phyloP scores from a whole-genome alignment of 2,888 invertebrate genomes.

The Linnaemya vulpina region DNA sequence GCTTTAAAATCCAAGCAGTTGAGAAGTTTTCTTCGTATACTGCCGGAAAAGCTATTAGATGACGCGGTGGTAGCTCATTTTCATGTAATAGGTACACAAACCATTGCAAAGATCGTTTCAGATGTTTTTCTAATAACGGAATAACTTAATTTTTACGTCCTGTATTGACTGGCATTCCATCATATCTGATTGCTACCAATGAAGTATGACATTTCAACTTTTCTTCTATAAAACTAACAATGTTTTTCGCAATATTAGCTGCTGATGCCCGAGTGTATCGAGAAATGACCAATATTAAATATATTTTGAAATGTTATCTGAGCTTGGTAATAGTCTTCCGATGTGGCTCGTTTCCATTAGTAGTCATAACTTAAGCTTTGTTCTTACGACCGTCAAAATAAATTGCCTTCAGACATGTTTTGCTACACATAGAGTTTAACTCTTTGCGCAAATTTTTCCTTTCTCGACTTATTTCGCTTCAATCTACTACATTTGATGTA shows the following conservation, averaged over 20 bases:
- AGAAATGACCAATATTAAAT: constrained; percentile 19
- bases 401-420: background rate
- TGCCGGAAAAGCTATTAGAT: constrained; percentile 29
- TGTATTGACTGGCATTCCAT: constrained; percentile 22
- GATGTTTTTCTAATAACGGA: constrained; percentile 31
- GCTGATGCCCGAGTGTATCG: constrained; percentile 17
- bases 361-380: constrained; percentile 13
- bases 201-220: constrained; percentile 16
- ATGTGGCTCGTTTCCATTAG: background rate
- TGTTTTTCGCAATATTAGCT: constrained; percentile 24
- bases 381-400: constrained; percentile 26
- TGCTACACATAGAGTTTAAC: constrained; percentile 3
- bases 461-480: constrained; percentile 12
- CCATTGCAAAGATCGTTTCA: constrained; percentile 38
- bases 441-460: constrained; percentile 4
- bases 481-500: constrained; percentile 5
- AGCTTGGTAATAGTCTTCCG: constrained; percentile 37
- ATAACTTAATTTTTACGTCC: constrained; percentile 18
- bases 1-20: constrained; percentile 49
- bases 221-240: constrained; percentile 16
- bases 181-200: constrained; percentile 20
- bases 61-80: constrained; percentile 23
- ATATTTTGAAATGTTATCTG: background rate
- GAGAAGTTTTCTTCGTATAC: constrained; percentile 45
- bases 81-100: constrained; percentile 14